Evolutionary conservation across 1,140 invertebrate species (phyloP).

Genomic region (Pentalonia nigronervosa): DNA sequence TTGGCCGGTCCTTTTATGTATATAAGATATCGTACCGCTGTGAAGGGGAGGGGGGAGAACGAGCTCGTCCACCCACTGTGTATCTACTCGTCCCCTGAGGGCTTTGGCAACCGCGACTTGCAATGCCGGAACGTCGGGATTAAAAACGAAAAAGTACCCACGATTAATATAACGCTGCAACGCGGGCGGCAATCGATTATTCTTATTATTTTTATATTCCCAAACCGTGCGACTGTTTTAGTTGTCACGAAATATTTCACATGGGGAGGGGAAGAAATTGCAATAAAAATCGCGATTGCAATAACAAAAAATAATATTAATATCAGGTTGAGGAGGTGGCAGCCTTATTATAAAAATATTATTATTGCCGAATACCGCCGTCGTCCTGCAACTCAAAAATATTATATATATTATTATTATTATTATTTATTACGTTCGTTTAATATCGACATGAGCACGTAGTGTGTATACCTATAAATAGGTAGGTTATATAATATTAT

Average conservation of each 20-base stretch:
- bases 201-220: constrained; percentile 9
- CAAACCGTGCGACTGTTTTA: neutral
- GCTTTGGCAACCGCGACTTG: constrained; percentile 34
- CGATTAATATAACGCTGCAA: neutral
- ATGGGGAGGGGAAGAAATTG: neutral
- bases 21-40: constrained; percentile 16
- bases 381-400: neutral
- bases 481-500: neutral
- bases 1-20: constrained; percentile 43
- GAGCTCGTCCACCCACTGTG: neutral
- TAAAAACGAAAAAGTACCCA: constrained; percentile 46
- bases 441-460: neutral
- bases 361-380: neutral
- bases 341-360: neutral
- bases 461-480: neutral
- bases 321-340: neutral
- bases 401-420: neutral
- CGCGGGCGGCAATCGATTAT: neutral
- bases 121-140: neutral
- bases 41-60: neutral
- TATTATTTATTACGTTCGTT: neutral
- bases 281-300: constrained; percentile 10
- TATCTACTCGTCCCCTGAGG: neutral
- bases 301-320: constrained; percentile 10
- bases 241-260: neutral